These are phyloP conservation scores for Hippocampus mohnikei DNA, from an alignment of 2,113 vertebrate species.

Conservation along the genomic window DNA sequence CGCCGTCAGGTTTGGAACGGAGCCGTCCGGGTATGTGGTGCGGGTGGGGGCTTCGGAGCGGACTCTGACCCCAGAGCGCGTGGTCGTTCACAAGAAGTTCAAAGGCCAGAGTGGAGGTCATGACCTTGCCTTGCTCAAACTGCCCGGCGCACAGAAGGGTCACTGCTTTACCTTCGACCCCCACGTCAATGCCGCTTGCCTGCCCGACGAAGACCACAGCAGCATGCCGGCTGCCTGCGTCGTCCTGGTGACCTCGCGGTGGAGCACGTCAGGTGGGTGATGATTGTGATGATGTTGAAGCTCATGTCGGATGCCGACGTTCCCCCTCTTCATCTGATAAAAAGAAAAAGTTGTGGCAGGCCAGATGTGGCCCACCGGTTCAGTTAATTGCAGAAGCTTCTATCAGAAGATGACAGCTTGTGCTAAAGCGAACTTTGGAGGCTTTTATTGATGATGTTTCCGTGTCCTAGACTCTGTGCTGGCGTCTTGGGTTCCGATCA, in stretches of 20 bases:
- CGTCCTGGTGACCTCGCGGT: constrained; percentile 81
- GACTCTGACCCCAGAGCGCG: constrained; percentile 70
- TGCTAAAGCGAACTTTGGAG: too few relatives aligned
- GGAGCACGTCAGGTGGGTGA: constrained; percentile 79
- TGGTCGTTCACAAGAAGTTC: constrained; percentile 85
- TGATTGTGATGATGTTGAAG: too few relatives aligned
- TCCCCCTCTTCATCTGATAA: too few relatives aligned
- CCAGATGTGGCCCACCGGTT: too few relatives aligned
- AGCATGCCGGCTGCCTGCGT: constrained; percentile 70
- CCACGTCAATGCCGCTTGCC: constrained; percentile 79
- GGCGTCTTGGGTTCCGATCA: constrained; percentile 82
- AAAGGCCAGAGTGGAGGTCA: constrained; percentile 81
- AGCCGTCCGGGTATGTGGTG: constrained; percentile 75
- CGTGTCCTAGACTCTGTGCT: constrained; percentile 72
- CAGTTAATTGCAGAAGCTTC: background rate
- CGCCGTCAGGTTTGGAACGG: constrained; percentile 74
- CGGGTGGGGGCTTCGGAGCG: constrained; percentile 79
- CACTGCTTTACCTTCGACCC: constrained; percentile 80
- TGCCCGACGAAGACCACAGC: constrained; percentile 63
- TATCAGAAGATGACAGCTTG: background rate
- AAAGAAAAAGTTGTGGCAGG: too few relatives aligned
- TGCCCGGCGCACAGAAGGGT: constrained; percentile 74
- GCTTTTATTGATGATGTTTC: background rate
- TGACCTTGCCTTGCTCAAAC: constrained; percentile 81
- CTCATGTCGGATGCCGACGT: too few relatives aligned